Conservation (phyloP, 1,140 invertebrate genomes). For the Drosophila cardini region DNA sequence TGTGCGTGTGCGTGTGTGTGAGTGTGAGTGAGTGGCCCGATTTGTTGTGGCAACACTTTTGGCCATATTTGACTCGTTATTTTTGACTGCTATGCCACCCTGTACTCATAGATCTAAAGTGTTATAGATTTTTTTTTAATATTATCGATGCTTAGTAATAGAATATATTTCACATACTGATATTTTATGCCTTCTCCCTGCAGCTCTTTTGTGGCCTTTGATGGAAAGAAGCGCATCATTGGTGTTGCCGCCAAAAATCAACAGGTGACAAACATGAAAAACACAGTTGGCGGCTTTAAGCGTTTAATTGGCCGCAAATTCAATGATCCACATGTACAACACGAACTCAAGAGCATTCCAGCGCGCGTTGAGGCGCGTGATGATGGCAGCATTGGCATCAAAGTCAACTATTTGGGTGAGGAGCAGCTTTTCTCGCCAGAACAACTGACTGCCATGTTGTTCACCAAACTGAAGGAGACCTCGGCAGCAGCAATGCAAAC, state of each 20-base stretch:
- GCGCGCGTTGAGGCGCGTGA: constrained; percentile 89
- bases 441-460: constrained; percentile 98
- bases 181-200: background rate
- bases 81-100: constrained; percentile 12
- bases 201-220: constrained; percentile 98
- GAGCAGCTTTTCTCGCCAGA: constrained; percentile 95
- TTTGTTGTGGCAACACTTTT: constrained; percentile 30
- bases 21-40: constrained; percentile 17
- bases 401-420: constrained; percentile 95
- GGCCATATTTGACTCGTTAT: constrained; percentile 47
- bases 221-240: constrained; percentile 94
- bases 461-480: constrained; percentile 98
- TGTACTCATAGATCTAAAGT: background rate
- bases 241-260: constrained; percentile 99
- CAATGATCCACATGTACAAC: constrained; percentile 93
- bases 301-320: constrained; percentile 94
- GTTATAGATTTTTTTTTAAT: constrained; percentile 3
- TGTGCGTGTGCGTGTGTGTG: background rate
- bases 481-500: constrained; percentile 94
- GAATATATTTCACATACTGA: constrained; percentile 21
- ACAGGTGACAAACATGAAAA: constrained; percentile 98
- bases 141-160: background rate
- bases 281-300: constrained; percentile 97
- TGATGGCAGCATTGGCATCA: constrained; percentile 91
- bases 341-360: constrained; percentile 91